Evolutionary conservation across 2,888 invertebrate genomes (phyloP), one percentile per base, ranked within the genome.

Genomic region (Drosophila dives): DNA sequence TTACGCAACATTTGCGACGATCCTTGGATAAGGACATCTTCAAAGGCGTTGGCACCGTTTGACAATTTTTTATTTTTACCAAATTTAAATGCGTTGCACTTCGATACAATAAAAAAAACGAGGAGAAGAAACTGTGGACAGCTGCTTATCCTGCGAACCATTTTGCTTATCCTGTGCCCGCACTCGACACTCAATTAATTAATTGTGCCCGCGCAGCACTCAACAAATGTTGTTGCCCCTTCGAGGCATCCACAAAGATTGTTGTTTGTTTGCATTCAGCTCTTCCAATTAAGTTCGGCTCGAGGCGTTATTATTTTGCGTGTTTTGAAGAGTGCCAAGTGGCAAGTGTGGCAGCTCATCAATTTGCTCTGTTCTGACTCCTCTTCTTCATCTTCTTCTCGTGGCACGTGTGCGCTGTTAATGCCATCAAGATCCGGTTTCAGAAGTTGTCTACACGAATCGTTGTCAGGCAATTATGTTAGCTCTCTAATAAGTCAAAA

Each of bases 1-100:
- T 86, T 84, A 83, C 87, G 89, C 88, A 83, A 85, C 86, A 86
- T 86, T 89, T 89, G 82, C 75, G 36, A 20, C 56, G 72, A 86
- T 82, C 64, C 72, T 23, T 54, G 17, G 85, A 83, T 84, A 86
- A 86, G 81, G 60, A 65, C 26, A 45, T 54, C 23, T 26, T 23
- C 23, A 12, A 10, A n/a, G 80, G 69, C 72, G 74, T 74, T 67
- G 62, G 58, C 58, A 73, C 68, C 84, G 80, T 83, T 87, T 83
- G 83, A 83, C 81, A 85, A 70, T 29, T 40, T 83, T 74, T 80
- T 80, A 65, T 81, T 75, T 84, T 85, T 79, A 81, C 79, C 84
- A 60, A 72, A 86, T 82, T 86, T 79, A 86, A 87, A 83, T 79
- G 82, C 77, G 66, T 70, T 86, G 72, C 64, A 56, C 64, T 53